Percentiles rank a stretch among this genome's conserved stretches.
phyloP scores from a whole-genome alignment of 2,888 invertebrate species.

The Sipha maydis region DNA sequence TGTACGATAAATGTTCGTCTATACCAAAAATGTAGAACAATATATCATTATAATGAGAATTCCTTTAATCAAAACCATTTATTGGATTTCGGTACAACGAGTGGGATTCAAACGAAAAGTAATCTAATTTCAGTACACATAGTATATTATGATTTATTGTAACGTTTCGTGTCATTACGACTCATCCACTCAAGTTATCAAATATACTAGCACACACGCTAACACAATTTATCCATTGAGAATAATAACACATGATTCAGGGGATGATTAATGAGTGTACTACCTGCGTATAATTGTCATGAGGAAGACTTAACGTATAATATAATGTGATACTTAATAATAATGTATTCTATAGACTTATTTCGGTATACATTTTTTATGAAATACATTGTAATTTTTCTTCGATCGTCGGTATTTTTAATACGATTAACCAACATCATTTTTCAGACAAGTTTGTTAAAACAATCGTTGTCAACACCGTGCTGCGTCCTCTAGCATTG shows the following conservation, averaged over 20 bases:
- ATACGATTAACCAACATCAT: neutral
- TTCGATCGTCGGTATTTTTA: neutral
- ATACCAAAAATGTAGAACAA: neutral
- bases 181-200: slow-evolving; percentile 18
- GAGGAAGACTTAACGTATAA: neutral
- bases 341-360: neutral
- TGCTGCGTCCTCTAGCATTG: neutral
- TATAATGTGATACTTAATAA: neutral
- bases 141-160: slow-evolving; percentile 24
- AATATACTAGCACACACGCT: neutral
- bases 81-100: slow-evolving; percentile 31
- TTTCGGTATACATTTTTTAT: neutral
- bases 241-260: slow-evolving; percentile 36
- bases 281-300: slow-evolving; percentile 30
- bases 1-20: neutral
- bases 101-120: slow-evolving; percentile 22
- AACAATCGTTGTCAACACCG: neutral
- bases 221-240: slow-evolving; percentile 2
- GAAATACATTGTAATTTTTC: neutral
- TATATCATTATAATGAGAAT: slow-evolving; percentile 24
- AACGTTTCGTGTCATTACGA: slow-evolving; percentile 4
- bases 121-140: neutral
- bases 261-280: slow-evolving; percentile 43
- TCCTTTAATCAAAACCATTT: slow-evolving; percentile 15
- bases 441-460: neutral